phyloP scores from a whole-genome alignment of 2,888 invertebrate species.

The Scelioninae gen. 1 region DNA sequence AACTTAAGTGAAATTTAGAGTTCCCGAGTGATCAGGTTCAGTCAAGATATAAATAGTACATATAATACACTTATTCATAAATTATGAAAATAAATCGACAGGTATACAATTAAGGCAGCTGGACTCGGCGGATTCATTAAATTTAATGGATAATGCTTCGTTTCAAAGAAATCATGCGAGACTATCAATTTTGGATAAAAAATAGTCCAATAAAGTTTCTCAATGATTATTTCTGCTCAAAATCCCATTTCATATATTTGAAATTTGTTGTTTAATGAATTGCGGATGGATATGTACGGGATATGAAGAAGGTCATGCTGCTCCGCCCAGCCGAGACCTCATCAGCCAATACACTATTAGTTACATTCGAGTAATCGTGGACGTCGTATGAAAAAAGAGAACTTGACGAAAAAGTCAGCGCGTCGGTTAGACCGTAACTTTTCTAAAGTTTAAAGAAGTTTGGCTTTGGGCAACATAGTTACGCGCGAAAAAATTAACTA shows the following conservation, averaged over 20 bases:
- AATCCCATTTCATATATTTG: constrained; percentile 5
- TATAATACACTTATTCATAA: constrained; percentile 17
- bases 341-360: constrained; percentile 7
- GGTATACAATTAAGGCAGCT: not conserved
- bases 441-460: not conserved
- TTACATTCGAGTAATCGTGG: not conserved
- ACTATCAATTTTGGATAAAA: not conserved
- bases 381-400: not conserved
- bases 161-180: not conserved
- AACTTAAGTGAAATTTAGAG: constrained; percentile 6
- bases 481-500: not conserved
- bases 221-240: constrained; percentile 8
- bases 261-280: constrained; percentile 8
- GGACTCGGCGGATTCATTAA: not conserved
- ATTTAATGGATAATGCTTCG: not conserved
- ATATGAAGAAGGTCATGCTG: constrained; percentile 3
- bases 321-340: constrained; percentile 8
- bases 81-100: constrained; percentile 10
- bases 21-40: constrained; percentile 16
- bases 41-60: constrained; percentile 11
- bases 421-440: not conserved
- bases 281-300: constrained; percentile 1
- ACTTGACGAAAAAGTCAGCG: not conserved
- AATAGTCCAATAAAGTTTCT: not conserved
- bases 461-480: not conserved